Conservation (phyloP, 2,888 invertebrate species). For the Rhingia campestris region DNA sequence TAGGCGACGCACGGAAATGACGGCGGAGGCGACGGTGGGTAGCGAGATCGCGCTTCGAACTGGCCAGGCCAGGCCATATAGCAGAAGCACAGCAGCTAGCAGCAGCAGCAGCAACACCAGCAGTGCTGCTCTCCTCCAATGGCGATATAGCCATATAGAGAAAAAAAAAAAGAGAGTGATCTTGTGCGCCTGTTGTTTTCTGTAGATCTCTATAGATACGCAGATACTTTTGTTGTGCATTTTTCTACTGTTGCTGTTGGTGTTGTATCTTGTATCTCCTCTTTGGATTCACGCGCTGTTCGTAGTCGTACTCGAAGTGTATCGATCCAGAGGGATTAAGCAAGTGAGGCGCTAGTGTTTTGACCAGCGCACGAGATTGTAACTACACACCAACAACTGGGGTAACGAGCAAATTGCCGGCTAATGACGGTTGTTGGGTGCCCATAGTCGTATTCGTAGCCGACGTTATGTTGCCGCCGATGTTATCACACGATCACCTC, state of each 20-base stretch:
- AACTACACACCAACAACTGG: constrained; percentile 45
- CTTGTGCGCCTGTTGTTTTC: constrained; percentile 47
- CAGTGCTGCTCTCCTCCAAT: constrained; percentile 37
- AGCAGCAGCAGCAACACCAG: constrained; percentile 4
- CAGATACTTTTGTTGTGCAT: constrained; percentile 60
- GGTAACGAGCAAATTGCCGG: constrained; percentile 71
- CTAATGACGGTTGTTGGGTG: constrained; percentile 61
- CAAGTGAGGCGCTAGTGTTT: constrained; percentile 71
- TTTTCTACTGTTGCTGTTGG: constrained; percentile 36
- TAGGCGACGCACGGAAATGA: constrained; percentile 33
- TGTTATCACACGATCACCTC: constrained; percentile 48
- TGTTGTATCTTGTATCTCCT: constrained; percentile 35
- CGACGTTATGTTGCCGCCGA: constrained; percentile 36
- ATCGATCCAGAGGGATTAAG: constrained; percentile 35
- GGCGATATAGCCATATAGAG: constrained; percentile 44
- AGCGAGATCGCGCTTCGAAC: constrained; percentile 13
- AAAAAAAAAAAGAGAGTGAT: constrained; percentile 60
- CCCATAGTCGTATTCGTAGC: neutral
- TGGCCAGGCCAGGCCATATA: constrained; percentile 12
- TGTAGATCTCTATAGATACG: constrained; percentile 42
- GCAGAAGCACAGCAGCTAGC: neutral
- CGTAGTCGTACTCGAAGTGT: constrained; percentile 1
- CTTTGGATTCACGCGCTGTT: constrained; percentile 50
- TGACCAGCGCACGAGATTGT: constrained; percentile 56
- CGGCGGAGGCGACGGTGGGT: constrained; percentile 37